Base-by-base conservation (phyloP, 92 coral and sea anemone species). In the Anthopleura xanthogrammica region DNA sequence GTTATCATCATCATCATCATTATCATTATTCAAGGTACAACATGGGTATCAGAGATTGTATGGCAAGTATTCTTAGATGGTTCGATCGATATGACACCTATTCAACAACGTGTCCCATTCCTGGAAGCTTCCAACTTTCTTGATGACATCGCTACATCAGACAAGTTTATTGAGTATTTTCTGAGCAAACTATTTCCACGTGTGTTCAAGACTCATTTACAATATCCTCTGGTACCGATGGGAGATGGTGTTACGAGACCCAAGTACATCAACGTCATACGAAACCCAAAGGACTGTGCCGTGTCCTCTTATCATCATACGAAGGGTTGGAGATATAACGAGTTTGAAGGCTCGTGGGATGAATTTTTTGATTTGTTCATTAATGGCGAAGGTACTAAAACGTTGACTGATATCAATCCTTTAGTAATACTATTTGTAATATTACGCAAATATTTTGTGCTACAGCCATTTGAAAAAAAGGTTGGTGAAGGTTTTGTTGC, bases 271-370 rank as follows among this genome's bases (percentile, higher is more conserved):
- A 84, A 80, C 64, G 76, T 84, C 1, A 79, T 83, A 50, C 88
- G 91, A n/a, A 88, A 88, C 76, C 88, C 91, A 9, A 88, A 88
- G 83, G 91, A 88, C 71, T 52, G 36, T n/a, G 91, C 88, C 10
- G 86, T 88, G 3, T 88, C 91, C 8, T 50, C 40, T 64, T 88
- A 72, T 40, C 76, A 60, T 41, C 86, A 83, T 55, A 16, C 72
- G 22, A 75, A 52, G 73, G 66, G 85, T 20, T 16, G 74, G 13
- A n/a, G 77, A 60, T 12, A 6, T 12, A 41, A 23, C 55, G 64
- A 60, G 20, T 73, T 83, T 54, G 79, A 79, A 72, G 13, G 41
- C 8, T 42, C 50, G 9, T 66, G 76, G 76, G 60, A 41, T 17
- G 81, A 75, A 41, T 70, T 36, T 20, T 80, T 80, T 62, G 83